Evolutionary conservation across 2,888 invertebrate genomes (phyloP).

Genomic region (Parasteatoda lunata): DNA sequence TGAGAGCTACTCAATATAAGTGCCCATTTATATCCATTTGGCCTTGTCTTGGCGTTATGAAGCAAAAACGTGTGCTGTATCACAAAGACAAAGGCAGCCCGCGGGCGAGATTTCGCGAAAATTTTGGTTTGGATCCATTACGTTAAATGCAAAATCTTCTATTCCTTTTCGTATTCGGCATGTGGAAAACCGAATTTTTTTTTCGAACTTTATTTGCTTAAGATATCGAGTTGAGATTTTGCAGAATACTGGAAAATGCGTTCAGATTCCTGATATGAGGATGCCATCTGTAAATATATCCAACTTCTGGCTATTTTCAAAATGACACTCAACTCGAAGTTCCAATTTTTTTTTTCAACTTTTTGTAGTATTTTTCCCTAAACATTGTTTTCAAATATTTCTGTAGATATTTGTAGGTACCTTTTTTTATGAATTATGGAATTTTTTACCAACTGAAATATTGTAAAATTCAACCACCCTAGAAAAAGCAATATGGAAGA

Average conservation of each 20-base stretch:
- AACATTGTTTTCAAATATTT: background rate
- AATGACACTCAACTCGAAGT: conserved; percentile 37
- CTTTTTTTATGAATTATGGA: too few species aligned
- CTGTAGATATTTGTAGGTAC: too few species aligned
- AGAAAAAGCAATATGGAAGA: too few species aligned
- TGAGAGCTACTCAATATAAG: conserved; percentile 61
- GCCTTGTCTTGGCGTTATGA: conserved; percentile 58
- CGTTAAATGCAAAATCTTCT: conserved; percentile 61
- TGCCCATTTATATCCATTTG: conserved; percentile 65
- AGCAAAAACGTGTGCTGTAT: conserved; percentile 64
- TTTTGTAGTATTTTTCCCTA: background rate
- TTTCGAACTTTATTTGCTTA: conserved; percentile 15
- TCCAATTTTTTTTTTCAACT: background rate
- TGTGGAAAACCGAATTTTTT: conserved; percentile 43
- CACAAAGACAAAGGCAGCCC: conserved; percentile 51
- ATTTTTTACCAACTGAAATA: too few species aligned
- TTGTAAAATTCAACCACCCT: too few species aligned
- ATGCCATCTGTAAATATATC: conserved; percentile 37
- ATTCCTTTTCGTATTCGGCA: conserved; percentile 27
- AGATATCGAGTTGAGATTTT: conserved; percentile 40
- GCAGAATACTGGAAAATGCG: background rate
- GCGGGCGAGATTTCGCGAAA: conserved; percentile 61
- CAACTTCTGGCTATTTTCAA: conserved; percentile 51
- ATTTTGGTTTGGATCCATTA: conserved; percentile 60
- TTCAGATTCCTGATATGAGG: conserved; percentile 30